Evolutionary conservation across 2,797 vertebrate species (phyloP).

Genomic region (Schizopygopsis pylzovi): DNA sequence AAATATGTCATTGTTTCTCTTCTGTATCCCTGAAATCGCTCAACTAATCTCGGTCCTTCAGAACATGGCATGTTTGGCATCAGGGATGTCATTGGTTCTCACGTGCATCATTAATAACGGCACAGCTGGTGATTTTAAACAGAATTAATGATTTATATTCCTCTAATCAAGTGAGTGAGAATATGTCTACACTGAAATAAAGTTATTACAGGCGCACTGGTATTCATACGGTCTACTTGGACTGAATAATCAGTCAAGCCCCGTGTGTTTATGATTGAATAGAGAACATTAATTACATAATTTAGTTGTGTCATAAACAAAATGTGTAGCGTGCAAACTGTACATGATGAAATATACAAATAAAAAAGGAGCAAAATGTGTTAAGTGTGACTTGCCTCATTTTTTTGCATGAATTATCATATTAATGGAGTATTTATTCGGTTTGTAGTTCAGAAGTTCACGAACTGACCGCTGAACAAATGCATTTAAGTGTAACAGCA

Average conservation of each 20-base stretch:
- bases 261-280: not conserved
- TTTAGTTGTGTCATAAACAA: constrained; percentile 1
- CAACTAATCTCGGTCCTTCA: not conserved
- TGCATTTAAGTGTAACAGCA: not conserved
- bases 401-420: not conserved
- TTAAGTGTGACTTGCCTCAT: not conserved
- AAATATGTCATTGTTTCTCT: too few relatives aligned
- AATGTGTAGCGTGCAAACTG: not conserved
- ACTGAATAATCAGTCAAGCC: not conserved
- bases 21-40: not conserved
- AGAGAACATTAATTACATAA: not conserved
- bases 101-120: not conserved
- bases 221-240: not conserved
- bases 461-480: not conserved
- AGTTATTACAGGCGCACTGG: not conserved
- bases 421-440: too few relatives aligned
- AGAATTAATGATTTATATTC: not conserved
- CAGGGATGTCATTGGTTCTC: not conserved
- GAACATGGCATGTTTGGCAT: not conserved
- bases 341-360: not conserved
- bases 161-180: not conserved
- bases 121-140: not conserved
- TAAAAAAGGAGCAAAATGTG: not conserved
- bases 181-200: not conserved
- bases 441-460: too few relatives aligned